Conservation (phyloP, 2,113 vertebrate genomes). For the Ellobius talpinus region DNA sequence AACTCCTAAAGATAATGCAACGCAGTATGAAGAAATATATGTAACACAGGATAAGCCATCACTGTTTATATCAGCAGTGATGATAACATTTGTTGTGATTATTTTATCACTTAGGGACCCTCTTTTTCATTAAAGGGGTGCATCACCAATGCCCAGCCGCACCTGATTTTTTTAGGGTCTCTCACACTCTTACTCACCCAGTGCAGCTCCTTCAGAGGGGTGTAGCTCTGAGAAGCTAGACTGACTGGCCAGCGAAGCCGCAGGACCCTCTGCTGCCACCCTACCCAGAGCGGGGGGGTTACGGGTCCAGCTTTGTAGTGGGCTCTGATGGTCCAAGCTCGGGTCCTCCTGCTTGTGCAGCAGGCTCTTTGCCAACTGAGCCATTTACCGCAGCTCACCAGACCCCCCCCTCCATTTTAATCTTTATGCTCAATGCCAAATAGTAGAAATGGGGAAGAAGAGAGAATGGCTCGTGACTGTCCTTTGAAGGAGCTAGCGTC, state of each 20-base stretch:
- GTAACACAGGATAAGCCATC: neutral
- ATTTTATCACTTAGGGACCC: neutral
- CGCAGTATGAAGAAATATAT: neutral
- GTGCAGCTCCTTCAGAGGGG: neutral
- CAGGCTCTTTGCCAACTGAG: too few relatives aligned
- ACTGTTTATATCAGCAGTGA: neutral
- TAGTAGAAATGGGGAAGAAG: neutral
- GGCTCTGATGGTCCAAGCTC: neutral
- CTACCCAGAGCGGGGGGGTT: neutral
- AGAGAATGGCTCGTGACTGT: neutral
- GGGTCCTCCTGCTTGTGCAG: neutral
- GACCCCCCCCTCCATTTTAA: neutral
- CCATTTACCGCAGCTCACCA: too few relatives aligned
- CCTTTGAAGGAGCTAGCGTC: neutral
- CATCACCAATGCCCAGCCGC: neutral
- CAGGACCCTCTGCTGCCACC: too few relatives aligned
- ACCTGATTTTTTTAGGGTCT: neutral
- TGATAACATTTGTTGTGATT: neutral
- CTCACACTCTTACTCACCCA: neutral
- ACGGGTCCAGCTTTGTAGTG: neutral
- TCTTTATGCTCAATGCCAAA: slow-evolving; percentile 8
- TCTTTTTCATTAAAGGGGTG: neutral
- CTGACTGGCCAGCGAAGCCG: neutral
- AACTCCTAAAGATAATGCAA: neutral
- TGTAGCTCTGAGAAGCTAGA: neutral